A percentile compares a stretch with the other conserved stretches of the same genome.
Evolutionary conservation across 2,888 invertebrate species (phyloP).

Genomic region (Therioaphis trifolii): DNA sequence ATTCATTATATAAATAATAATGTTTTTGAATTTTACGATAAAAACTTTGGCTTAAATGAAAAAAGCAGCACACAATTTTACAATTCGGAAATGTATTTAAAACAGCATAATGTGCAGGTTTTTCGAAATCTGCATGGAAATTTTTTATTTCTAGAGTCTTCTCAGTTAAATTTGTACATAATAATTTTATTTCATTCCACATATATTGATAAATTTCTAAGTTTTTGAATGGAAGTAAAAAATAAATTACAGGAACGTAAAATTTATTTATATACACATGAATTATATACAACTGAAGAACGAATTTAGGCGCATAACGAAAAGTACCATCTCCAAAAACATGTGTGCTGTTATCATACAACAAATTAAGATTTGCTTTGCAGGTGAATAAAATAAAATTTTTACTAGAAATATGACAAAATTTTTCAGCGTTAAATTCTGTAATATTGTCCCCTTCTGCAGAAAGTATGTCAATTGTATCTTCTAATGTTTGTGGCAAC

Average conservation of each 20-base stretch:
- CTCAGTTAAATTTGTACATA: neutral
- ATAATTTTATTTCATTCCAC: conserved; percentile 23
- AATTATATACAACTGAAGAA: neutral
- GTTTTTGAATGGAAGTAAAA: neutral
- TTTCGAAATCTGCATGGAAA: too few species aligned
- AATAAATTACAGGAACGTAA: conserved; percentile 17
- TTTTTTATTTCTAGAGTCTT: neutral
- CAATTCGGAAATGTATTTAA: neutral
- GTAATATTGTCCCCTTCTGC: conserved; percentile 4
- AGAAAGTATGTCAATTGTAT: conserved; percentile 1
- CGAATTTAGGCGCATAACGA: too few species aligned
- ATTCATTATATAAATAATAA: neutral
- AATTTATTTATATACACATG: conserved; percentile 14
- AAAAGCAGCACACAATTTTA: neutral
- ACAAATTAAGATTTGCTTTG: conserved; percentile 5
- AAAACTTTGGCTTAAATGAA: neutral
- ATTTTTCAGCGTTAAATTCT: too few species aligned
- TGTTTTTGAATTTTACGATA: neutral
- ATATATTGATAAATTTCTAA: conserved; percentile 10
- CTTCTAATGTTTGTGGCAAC: conserved; percentile 3
- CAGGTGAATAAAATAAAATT: conserved; percentile 18
- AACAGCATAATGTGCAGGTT: neutral
- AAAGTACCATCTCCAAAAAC: too few species aligned
- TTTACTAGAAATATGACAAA: neutral
- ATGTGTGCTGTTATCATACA: conserved; percentile 21